Evolutionary conservation across 2,797 vertebrate species (phyloP).

Genomic region (Ctenopoma kingsleyae): DNA sequence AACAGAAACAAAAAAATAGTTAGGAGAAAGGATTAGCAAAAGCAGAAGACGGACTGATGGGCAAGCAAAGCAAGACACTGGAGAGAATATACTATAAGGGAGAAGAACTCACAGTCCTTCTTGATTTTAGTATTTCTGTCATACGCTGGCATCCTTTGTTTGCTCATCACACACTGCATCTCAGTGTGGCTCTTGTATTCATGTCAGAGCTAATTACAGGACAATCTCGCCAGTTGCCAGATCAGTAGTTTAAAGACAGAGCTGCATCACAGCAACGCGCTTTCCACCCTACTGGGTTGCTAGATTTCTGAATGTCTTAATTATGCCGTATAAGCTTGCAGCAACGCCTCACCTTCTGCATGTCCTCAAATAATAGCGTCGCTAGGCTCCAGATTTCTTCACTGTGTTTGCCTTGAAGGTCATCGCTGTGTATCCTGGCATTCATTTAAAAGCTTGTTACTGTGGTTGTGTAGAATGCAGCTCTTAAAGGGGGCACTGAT

Average conservation of each 20-base stretch:
- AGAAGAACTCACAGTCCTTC: constrained; percentile 2
- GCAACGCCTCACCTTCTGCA: constrained; percentile 59
- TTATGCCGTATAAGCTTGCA: constrained; percentile 46
- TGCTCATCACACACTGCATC: constrained; percentile 59
- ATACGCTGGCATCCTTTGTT: constrained; percentile 61
- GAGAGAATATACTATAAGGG: neutral
- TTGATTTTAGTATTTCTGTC: constrained; percentile 61
- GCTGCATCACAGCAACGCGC: constrained; percentile 48
- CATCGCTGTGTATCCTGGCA: constrained; percentile 1
- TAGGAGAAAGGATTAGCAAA: neutral
- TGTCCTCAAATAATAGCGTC: constrained; percentile 48
- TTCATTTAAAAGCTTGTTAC: constrained; percentile 7
- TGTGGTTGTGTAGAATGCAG: constrained; percentile 5
- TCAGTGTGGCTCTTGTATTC: constrained; percentile 52
- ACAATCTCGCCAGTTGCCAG: constrained; percentile 56
- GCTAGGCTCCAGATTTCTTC: constrained; percentile 36
- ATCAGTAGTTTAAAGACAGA: constrained; percentile 66
- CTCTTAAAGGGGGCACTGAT: neutral
- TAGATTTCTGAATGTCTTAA: constrained; percentile 71
- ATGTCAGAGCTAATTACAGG: constrained; percentile 73
- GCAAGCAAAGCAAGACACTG: constrained; percentile 12
- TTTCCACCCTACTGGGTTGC: constrained; percentile 65
- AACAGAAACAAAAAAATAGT: constrained; percentile 23
- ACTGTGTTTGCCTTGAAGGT: constrained; percentile 33
- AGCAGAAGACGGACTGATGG: constrained; percentile 21